Evolutionary conservation across 2,797 vertebrate species (phyloP), one percentile per base, ranked within the genome.

Genomic region (Urosaurus nigricauda): DNA sequence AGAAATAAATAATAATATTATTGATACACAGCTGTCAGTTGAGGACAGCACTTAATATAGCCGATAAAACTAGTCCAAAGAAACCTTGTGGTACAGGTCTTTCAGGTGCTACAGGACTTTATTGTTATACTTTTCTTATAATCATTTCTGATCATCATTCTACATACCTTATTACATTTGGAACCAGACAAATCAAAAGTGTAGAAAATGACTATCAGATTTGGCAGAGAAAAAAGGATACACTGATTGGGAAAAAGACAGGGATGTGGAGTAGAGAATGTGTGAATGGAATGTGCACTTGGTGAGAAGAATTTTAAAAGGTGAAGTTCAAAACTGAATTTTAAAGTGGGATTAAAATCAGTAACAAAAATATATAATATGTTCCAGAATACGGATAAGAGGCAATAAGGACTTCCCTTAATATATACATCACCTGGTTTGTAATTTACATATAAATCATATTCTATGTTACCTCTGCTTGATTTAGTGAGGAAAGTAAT

Each of bases 311-410:
- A 80, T 0, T 74, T 78, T 88, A 88, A 89, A 43, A 37, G 82
- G 82, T 86, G 88, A 93, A 91, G 89, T 92, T 93, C 84, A 88
- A 92, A 92, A 35, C 32, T 84, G 47, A 88, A 32, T 60, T 90
- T 86, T 65, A 32, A 0, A 78, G 26, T 43, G n/a, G 37, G 73
- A 26, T 60, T 32, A 37, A 74, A 60, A 63, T 85, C 53, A 37
- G 17, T 43, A 92, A 88, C 24, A 35, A 90, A 90, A 78, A 80
- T 35, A 9, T 83, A 88, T 78, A 88, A 4, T 63, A 86, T 80
- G 63, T 82, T 89, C 74, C 73, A 87, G 63, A 79, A 79, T 88
- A 47, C 73, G 84, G 77, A 63, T 83, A 2, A 65, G 93, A 89
- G 53, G 21, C 63, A 87, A 63, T 32, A 86, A 86, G 71, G 65